A percentile compares a stretch with the other conserved stretches of the same genome.
Conservation (phyloP, 2,797 vertebrate species). For the Etheostoma nigrum region DNA sequence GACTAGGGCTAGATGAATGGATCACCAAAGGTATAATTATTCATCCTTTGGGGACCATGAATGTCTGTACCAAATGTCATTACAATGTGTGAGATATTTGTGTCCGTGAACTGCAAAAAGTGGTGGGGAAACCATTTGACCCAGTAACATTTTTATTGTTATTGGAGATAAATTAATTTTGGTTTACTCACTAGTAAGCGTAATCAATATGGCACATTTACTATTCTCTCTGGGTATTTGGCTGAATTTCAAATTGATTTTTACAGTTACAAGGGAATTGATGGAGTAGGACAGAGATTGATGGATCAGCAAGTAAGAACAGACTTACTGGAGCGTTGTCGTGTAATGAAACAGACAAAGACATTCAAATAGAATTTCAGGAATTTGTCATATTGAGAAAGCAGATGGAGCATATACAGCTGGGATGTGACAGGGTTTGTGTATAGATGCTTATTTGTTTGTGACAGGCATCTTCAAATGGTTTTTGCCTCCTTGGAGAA, state of each 20-base stretch:
- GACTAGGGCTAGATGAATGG: neutral
- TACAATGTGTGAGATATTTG: neutral
- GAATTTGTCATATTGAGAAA: constrained; percentile 36
- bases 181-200: constrained; percentile 4
- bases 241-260: constrained; percentile 25
- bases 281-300: constrained; percentile 29
- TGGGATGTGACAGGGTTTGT: constrained; percentile 36
- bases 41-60: neutral
- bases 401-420: constrained; percentile 50
- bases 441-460: constrained; percentile 59
- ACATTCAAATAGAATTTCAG: constrained; percentile 50
- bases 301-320: constrained; percentile 49
- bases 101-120: constrained; percentile 2
- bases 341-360: constrained; percentile 44
- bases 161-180: neutral
- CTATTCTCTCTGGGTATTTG: constrained; percentile 22
- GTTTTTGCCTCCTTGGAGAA: constrained; percentile 63
- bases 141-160: neutral
- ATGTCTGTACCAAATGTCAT: neutral
- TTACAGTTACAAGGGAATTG: constrained; percentile 29
- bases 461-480: constrained; percentile 69
- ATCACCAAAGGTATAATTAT: neutral
- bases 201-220: constrained; percentile 3
- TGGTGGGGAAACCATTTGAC: neutral
- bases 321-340: constrained; percentile 30